Conservation (phyloP, 64 coral and sea anemone genomes). For the Stichodactyla helianthus region DNA sequence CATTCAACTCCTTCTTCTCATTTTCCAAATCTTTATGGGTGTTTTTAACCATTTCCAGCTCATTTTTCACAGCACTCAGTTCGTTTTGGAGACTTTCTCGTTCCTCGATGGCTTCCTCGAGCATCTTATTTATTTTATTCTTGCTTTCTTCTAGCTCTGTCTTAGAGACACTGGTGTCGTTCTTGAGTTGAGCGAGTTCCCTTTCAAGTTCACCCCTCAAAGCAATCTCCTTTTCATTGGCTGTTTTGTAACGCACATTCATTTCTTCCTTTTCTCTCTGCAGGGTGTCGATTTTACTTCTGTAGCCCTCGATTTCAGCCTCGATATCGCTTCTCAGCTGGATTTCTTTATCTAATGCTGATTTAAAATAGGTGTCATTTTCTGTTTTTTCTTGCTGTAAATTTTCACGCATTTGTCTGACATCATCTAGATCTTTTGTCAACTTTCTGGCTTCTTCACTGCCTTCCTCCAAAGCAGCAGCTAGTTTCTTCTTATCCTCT, state of each 20-base stretch:
- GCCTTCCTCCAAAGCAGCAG: background rate
- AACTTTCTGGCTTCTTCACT: background rate
- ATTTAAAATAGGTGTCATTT: background rate
- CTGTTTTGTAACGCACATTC: background rate
- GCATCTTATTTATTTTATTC: background rate
- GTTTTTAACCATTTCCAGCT: constrained; percentile 14
- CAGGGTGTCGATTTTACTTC: background rate
- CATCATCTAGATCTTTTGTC: background rate
- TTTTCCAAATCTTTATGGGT: constrained; percentile 13
- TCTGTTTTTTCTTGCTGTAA: constrained; percentile 1
- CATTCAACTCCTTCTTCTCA: constrained; percentile 34
- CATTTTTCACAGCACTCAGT: background rate
- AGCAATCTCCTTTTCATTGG: background rate
- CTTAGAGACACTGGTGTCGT: background rate
- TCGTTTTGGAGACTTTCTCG: background rate
- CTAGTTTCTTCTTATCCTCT: background rate
- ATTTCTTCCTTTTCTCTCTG: background rate
- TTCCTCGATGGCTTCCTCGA: constrained; percentile 17
- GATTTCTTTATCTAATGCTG: constrained; percentile 20
- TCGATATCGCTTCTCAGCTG: constrained; percentile 2
- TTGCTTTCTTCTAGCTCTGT: constrained; percentile 8
- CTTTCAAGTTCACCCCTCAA: background rate
- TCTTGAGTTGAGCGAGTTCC: background rate
- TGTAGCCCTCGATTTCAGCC: background rate
- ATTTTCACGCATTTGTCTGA: background rate